A percentile compares a stretch with the other conserved stretches of the same genome.
Conservation (phyloP, 2,888 invertebrate species). For the Rhabditoides inermis region DNA sequence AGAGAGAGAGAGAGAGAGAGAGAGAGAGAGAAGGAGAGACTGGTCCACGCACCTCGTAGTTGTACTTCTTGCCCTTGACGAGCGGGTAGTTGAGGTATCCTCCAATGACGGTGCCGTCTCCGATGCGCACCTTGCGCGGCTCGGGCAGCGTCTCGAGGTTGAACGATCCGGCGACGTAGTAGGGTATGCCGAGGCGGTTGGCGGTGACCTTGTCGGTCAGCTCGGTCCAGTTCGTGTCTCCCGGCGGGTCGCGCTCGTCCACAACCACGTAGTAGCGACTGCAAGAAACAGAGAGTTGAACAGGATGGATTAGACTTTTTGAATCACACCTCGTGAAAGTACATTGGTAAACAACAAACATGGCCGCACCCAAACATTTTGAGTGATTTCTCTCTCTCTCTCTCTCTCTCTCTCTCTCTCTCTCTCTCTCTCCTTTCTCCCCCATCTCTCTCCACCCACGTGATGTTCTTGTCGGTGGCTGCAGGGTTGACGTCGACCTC, state of each 20-base stretch:
- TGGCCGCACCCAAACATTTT: neutral
- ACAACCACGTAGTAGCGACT: conserved; percentile 52
- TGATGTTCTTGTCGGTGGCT: conserved; percentile 47
- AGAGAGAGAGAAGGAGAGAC: neutral
- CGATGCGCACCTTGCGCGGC: conserved; percentile 39
- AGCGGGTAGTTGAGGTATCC: conserved; percentile 52
- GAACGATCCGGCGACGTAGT: conserved; percentile 52
- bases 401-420: neutral
- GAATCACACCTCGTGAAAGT: neutral
- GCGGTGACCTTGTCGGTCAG: conserved; percentile 52
- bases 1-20: neutral
- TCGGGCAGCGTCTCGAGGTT: conserved; percentile 46
- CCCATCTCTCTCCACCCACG: conserved; percentile 24
- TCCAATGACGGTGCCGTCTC: conserved; percentile 50
- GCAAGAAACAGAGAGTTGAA: conserved; percentile 5
- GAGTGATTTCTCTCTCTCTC: neutral
- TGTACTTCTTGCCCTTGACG: conserved; percentile 49
- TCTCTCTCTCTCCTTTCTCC: neutral
- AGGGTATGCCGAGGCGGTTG: conserved; percentile 42
- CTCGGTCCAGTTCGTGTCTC: conserved; percentile 50
- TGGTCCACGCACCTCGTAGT: conserved; percentile 37
- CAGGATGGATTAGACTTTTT: neutral
- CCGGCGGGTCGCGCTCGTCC: conserved; percentile 50
- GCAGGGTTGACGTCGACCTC: conserved; percentile 47
- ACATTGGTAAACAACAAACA: neutral